These are phyloP conservation scores for Stichopus chloronotus DNA, from an alignment of 35 echinoderm and acorn worm genomes.

Conservation along the genomic window DNA sequence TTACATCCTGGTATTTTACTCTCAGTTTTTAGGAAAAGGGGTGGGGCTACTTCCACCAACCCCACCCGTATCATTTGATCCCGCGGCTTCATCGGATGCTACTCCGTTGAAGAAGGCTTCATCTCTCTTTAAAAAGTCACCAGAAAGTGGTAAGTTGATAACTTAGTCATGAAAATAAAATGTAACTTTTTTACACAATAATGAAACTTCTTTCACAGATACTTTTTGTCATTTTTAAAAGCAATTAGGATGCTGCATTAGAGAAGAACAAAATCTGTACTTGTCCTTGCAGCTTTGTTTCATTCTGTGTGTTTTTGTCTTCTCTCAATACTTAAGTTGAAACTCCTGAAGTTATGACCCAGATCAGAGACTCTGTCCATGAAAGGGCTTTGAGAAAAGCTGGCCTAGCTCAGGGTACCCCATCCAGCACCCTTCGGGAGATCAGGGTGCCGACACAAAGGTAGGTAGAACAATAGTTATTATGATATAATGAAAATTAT, in stretches of 20 bases:
- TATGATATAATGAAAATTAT: no score
- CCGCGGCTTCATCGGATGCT: constrained; percentile 51
- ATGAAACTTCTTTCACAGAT: no score
- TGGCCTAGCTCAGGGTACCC: constrained; percentile 81
- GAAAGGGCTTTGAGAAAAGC: constrained; percentile 63
- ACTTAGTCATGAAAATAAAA: no score
- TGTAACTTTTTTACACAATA: no score
- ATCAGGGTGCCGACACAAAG: constrained; percentile 70
- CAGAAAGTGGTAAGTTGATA: constrained; percentile 18
- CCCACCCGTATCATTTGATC: constrained; percentile 81
- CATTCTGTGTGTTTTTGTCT: constrained; percentile 22
- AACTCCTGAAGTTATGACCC: constrained; percentile 85
- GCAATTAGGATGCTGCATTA: no score
- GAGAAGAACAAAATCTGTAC: background rate
- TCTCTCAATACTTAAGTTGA: constrained; percentile 26
- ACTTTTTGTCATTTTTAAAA: no score
- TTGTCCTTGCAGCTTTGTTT: background rate
- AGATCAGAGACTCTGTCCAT: constrained; percentile 66
- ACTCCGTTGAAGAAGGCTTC: constrained; percentile 55
- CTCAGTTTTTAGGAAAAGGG: constrained; percentile 64
- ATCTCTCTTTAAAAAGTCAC: constrained; percentile 17
- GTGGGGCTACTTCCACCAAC: constrained; percentile 69
- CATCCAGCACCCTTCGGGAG: constrained; percentile 69
- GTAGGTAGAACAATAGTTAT: constrained; percentile 30
- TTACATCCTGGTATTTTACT: background rate